Evolutionary conservation across 2,797 vertebrate species (phyloP), one percentile per base, ranked within the genome.

Genomic region (Urophycis tenuis): DNA sequence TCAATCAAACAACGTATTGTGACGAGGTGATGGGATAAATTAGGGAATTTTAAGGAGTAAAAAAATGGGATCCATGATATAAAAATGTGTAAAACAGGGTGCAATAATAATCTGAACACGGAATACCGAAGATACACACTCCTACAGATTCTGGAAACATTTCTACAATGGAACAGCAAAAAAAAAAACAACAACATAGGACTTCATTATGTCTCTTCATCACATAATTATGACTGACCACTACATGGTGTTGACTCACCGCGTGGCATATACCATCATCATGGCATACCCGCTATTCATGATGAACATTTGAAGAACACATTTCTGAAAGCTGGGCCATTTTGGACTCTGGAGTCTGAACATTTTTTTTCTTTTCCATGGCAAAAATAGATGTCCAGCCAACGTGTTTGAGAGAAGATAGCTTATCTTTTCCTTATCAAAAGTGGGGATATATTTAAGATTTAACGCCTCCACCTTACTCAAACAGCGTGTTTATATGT

Each of bases 41-140:
- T 67, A 67, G n/a, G 25, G 25, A 67, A 67, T 29, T 67, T 29
- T 67, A 29, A 67, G 60, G 25, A 67, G 12, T 67, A 67, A 67
- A 67, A 67, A 67, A 25, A 64, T 64, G n/a, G 53, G 60, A 64
- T 29, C 60, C 60, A 29, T 67, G 60, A 67, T 29, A 67, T 67
- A 29, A 67, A 60, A 67, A 30, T 67, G 60, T 60, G 53, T 60
- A 60, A 60, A 60, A 41, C 5, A 41, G 53, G 22, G 60, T 67
- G 60, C 9, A 2, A 67, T 67, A 1, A 67, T 14, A 25, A n/a
- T 60, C 22, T 60, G 53, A 67, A 67, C 60, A 29, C n/a, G n/a
- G 60, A 67, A 67, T 29, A 67, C 60, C n/a, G 5, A 29, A 10
- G 9, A 12, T 29, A 67, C 22, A 60, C 22, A 60, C 22, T 6